These are phyloP conservation scores for Zenarchopterus dispar DNA, from an alignment of 2,797 vertebrate genomes.

Conservation along the genomic window DNA sequence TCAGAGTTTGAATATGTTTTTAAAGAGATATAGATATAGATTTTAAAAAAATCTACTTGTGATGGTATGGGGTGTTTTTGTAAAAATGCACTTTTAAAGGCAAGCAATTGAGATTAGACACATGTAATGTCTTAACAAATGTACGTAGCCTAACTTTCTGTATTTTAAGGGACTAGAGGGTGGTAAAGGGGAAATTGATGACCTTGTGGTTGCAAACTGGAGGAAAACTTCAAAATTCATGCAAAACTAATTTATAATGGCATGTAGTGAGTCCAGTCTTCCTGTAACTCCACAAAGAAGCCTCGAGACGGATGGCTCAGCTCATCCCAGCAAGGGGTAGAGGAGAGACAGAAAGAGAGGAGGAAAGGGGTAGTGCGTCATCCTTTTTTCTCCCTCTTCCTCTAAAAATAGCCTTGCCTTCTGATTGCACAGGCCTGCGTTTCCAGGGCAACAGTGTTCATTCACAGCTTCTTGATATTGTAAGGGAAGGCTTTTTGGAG, in stretches of 20 bases:
- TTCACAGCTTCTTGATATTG: slow-evolving; percentile 76
- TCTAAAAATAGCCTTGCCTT: slow-evolving; percentile 81
- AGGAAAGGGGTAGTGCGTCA: slow-evolving; percentile 74
- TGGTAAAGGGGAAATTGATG: not conserved
- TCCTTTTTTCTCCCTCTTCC: slow-evolving; percentile 59
- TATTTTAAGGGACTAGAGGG: not conserved
- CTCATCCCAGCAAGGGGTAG: slow-evolving; percentile 38
- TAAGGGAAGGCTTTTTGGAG: slow-evolving; percentile 48
- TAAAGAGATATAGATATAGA: not conserved
- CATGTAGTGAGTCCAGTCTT: slow-evolving; percentile 9
- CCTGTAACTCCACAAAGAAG: slow-evolving; percentile 8
- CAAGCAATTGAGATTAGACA: not conserved
- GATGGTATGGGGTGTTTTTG: not conserved
- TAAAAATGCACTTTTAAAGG: not conserved
- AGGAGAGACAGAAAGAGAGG: slow-evolving; percentile 36
- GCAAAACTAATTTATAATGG: not conserved
- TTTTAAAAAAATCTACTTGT: not conserved
- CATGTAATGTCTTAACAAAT: no score
- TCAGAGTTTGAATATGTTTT: slow-evolving; percentile 5
- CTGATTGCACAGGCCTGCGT: slow-evolving; percentile 71
- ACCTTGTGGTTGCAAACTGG: not conserved
- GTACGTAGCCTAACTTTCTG: slow-evolving; percentile 1
- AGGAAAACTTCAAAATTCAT: not conserved
- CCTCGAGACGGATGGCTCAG: slow-evolving; percentile 41
- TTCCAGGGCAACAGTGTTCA: slow-evolving; percentile 83